Percentiles rank a stretch among this genome's conserved stretches.
These are phyloP conservation scores for Oceanodroma tethys DNA, from an alignment of 2,113 vertebrate species.

Conservation along the genomic window DNA sequence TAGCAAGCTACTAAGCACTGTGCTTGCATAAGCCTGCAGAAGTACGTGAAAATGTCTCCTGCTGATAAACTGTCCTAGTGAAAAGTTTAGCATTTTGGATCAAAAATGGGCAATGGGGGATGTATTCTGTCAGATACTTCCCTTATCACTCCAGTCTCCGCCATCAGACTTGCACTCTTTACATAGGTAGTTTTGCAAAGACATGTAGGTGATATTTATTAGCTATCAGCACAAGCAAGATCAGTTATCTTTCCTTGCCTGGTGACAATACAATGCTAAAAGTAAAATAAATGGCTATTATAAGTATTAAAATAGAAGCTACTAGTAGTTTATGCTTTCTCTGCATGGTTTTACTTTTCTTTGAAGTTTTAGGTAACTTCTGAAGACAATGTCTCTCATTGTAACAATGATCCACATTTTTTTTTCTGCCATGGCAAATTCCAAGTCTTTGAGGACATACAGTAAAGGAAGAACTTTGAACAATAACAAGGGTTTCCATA, in stretches of 20 bases:
- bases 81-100: not conserved
- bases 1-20: not conserved
- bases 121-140: not conserved
- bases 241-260: not conserved
- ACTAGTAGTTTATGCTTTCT: not conserved
- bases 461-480: not conserved
- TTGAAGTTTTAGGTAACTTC: not conserved
- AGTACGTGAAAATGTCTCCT: accelerated
- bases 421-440: not conserved
- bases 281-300: not conserved
- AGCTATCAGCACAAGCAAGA: not conserved
- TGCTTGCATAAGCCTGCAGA: not conserved
- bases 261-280: not conserved
- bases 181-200: not conserved
- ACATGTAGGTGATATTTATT: not conserved
- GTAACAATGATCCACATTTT: not conserved
- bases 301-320: not conserved
- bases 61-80: not conserved
- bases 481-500: accelerated
- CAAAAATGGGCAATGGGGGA: not conserved
- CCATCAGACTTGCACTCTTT: not conserved
- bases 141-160: not conserved
- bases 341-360: not conserved
- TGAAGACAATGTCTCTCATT: not conserved
- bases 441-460: not conserved